These are phyloP conservation scores for Atrina japonica DNA, from an alignment of 2,888 invertebrate genomes.

Conservation along the genomic window DNA sequence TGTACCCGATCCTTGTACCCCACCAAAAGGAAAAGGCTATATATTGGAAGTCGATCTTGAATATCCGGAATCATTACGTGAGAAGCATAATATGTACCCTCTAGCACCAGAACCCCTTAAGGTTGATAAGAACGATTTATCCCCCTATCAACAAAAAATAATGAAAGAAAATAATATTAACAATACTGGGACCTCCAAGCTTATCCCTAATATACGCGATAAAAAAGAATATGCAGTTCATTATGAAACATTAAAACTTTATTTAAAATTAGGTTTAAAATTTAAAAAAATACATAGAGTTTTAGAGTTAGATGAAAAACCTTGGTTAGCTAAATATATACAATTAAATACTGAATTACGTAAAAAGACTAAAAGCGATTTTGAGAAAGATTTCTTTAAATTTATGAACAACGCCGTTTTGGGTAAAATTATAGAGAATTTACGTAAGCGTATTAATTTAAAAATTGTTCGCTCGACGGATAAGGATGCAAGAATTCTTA, in stretches of 20 bases:
- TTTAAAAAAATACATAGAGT: slow-evolving; percentile 68
- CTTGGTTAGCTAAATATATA: too few relatives aligned
- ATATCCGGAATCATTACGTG: slow-evolving; percentile 9
- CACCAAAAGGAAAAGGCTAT: too few relatives aligned
- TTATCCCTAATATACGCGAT: slow-evolving; percentile 50
- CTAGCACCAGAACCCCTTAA: slow-evolving; percentile 5
- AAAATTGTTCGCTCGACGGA: too few relatives aligned
- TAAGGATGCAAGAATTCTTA: too few relatives aligned
- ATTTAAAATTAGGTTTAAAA: slow-evolving; percentile 56
- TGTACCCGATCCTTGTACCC: too few relatives aligned
- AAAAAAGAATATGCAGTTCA: slow-evolving; percentile 75
- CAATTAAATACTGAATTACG: too few relatives aligned
- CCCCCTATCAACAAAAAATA: slow-evolving; percentile 12
- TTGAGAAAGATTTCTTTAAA: too few relatives aligned
- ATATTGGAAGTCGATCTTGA: slow-evolving; percentile 24
- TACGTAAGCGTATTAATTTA: too few relatives aligned
- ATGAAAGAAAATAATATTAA: slow-evolving; percentile 1
- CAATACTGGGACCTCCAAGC: not conserved
- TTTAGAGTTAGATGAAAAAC: too few relatives aligned
- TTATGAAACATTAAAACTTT: slow-evolving; percentile 72
- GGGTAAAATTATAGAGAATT: too few relatives aligned
- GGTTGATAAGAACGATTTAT: slow-evolving; percentile 16
- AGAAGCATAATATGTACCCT: slow-evolving; percentile 13
- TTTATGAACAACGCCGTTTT: too few relatives aligned
- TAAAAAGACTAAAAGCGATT: too few relatives aligned